phyloP scores from a whole-genome alignment of 2,888 invertebrate species.

The Ichneumoninae sp. region DNA sequence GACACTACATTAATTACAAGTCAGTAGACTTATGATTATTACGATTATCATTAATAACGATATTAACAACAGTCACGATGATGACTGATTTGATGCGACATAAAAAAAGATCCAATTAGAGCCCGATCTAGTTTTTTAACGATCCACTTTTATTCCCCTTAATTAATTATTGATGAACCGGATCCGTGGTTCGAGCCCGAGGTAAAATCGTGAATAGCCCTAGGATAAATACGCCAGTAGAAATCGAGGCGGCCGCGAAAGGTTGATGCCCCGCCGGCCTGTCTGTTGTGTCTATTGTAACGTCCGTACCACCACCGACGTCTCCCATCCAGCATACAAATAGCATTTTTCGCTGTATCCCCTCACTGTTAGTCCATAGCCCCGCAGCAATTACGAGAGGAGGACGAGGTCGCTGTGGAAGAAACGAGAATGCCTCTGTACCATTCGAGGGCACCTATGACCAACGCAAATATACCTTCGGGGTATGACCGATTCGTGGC shows the following conservation, averaged over 20 bases:
- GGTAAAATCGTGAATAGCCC: slow-evolving; percentile 6
- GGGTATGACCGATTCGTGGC: background rate
- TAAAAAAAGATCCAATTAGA: background rate
- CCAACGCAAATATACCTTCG: slow-evolving; percentile 36
- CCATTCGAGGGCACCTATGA: slow-evolving; percentile 51
- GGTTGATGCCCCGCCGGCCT: slow-evolving; percentile 17
- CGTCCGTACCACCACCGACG: slow-evolving; percentile 1
- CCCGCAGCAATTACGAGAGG: slow-evolving; percentile 47
- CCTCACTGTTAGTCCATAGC: slow-evolving; percentile 12
- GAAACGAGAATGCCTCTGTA: slow-evolving; percentile 18
- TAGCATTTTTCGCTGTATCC: slow-evolving; percentile 23
- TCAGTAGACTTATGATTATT: too few relatives aligned
- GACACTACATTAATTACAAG: too few relatives aligned
- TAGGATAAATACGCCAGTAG: background rate
- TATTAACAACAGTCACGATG: background rate
- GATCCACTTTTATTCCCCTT: background rate
- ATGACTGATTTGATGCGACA: background rate
- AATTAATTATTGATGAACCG: background rate
- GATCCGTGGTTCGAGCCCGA: slow-evolving; percentile 22
- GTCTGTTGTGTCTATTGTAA: background rate
- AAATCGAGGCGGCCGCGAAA: slow-evolving; percentile 26
- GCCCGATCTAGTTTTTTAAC: background rate
- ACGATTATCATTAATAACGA: too few relatives aligned
- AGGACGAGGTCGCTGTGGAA: slow-evolving; percentile 52
- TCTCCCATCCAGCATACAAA: background rate